Conservation (phyloP, 2,113 vertebrate genomes). For the Phrynosoma blainvillii region DNA sequence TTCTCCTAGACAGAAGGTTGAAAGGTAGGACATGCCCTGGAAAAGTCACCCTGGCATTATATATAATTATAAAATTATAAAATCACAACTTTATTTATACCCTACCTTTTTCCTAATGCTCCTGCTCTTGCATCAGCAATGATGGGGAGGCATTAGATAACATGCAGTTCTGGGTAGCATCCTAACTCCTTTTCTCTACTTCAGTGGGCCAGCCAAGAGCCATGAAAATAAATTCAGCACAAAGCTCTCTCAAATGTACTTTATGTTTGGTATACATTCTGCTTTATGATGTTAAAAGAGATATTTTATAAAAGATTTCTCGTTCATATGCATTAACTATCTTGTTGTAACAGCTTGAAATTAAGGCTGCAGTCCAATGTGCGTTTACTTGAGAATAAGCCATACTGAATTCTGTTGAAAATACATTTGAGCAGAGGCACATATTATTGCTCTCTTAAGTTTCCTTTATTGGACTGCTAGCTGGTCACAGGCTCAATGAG, state of each 20-base stretch:
- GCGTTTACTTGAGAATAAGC: background rate
- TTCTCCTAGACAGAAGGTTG: too few species aligned
- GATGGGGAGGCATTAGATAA: background rate
- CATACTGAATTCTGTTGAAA: background rate
- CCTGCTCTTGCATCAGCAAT: background rate
- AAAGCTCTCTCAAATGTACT: background rate
- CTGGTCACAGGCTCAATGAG: background rate
- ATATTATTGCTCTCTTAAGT: background rate
- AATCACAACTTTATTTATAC: too few species aligned
- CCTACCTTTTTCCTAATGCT: background rate
- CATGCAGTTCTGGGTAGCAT: background rate
- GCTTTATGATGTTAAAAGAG: background rate
- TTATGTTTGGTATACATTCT: background rate
- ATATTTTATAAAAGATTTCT: background rate
- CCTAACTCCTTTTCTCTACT: background rate
- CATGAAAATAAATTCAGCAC: background rate
- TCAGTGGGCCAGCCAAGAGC: background rate
- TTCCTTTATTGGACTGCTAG: background rate
- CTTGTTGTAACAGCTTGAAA: too few species aligned
- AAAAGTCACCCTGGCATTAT: too few species aligned
- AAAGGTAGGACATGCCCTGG: too few species aligned
- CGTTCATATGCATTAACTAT: too few species aligned
- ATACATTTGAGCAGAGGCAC: background rate
- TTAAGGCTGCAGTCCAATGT: background rate
- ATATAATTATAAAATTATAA: too few species aligned